Percentiles rank a stretch among this genome's conserved stretches.
These are phyloP conservation scores for Patiria miniata DNA, from an alignment of 35 echinoderm and acorn worm species.

Conservation along the genomic window DNA sequence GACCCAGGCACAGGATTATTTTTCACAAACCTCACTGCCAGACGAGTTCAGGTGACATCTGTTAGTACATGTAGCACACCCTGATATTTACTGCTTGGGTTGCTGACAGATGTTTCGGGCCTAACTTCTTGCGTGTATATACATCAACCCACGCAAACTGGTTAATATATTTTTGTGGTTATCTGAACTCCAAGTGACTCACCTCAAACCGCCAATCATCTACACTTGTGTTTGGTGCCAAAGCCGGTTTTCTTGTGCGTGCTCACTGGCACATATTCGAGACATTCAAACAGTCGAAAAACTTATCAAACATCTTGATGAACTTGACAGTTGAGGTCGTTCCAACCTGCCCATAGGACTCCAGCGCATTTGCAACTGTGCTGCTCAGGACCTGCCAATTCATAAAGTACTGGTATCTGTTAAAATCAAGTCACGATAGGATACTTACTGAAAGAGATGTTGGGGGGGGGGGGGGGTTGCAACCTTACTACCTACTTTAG, in stretches of 20 bases:
- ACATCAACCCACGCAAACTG: too few relatives aligned
- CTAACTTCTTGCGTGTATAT: background rate
- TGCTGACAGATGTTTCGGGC: background rate
- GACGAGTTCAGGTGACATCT: background rate
- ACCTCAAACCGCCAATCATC: slow-evolving; percentile 47
- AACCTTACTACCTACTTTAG: too few relatives aligned
- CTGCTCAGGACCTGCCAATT: slow-evolving; percentile 47
- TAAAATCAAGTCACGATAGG: background rate
- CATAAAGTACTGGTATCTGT: background rate
- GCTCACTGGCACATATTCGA: background rate
- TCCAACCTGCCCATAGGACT: slow-evolving; percentile 17
- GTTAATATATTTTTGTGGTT: background rate
- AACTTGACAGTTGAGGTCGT: slow-evolving; percentile 37
- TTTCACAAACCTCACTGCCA: too few relatives aligned
- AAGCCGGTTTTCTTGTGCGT: background rate
- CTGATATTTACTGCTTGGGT: background rate
- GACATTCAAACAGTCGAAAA: slow-evolving; percentile 69
- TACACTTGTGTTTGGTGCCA: slow-evolving; percentile 38
- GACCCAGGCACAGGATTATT: background rate
- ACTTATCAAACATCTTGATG: slow-evolving; percentile 48
- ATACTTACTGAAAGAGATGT: background rate
- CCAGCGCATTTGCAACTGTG: slow-evolving; percentile 56
- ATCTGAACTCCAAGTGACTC: background rate
- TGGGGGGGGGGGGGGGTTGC: too few relatives aligned
- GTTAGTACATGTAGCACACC: background rate